Evolutionary conservation across 2,888 invertebrate species (phyloP).

Genomic region (Anodontia alba): DNA sequence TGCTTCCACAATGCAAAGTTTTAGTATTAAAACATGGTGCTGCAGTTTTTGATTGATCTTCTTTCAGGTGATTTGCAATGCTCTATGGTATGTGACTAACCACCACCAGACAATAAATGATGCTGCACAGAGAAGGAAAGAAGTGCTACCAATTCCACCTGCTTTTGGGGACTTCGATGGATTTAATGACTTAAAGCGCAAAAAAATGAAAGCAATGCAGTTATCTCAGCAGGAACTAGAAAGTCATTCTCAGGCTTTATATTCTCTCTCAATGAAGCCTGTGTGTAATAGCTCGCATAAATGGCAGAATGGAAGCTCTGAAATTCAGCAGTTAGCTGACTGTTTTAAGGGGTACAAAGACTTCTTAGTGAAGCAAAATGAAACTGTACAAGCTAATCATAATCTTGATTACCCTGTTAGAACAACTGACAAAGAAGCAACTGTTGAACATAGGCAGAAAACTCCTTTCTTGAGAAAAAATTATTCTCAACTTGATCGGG

Average conservation of each 20-base stretch:
- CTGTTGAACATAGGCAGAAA: neutral
- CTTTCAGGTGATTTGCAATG: neutral
- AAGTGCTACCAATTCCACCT: neutral
- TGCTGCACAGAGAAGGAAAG: neutral
- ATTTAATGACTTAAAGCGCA: conserved; percentile 24
- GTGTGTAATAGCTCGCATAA: neutral
- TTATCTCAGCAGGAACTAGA: neutral
- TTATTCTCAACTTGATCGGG: neutral
- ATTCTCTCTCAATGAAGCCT: conserved; percentile 34
- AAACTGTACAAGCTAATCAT: neutral
- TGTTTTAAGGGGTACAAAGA: neutral
- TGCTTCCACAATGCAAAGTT: neutral
- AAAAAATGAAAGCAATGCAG: conserved; percentile 11
- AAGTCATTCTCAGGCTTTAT: conserved; percentile 48
- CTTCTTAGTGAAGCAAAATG: neutral
- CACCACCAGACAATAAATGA: neutral
- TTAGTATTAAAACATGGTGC: neutral
- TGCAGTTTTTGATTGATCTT: neutral
- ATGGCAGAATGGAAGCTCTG: neutral
- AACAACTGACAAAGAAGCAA: neutral
- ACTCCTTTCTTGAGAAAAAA: neutral
- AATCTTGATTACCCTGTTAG: neutral
- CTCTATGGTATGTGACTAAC: neutral
- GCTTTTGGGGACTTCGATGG: neutral
- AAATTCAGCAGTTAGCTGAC: conserved; percentile 1